Base-by-base conservation (phyloP, 2,797 vertebrate species). In the Jordanella pulchra region DNA sequence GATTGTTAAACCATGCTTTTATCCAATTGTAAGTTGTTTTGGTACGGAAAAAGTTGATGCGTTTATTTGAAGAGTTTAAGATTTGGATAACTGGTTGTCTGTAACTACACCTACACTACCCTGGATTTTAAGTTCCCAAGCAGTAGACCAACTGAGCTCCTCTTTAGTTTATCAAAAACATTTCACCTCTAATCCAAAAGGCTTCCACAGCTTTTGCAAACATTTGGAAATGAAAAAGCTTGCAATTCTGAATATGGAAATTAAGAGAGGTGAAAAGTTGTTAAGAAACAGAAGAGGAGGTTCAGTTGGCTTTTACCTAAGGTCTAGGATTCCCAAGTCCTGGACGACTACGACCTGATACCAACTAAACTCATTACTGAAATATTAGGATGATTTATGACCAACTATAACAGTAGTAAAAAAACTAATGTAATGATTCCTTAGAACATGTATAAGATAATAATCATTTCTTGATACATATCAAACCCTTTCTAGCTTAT, bases 1-100 rank as follows among this genome's bases (percentile, higher is more conserved):
- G 55, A 55, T 77, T 71, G 73, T 73, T 58, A 47, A 77, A 66
- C 25, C 45, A 54, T 21, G 53, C 58, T 50, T 73, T 65, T 44
- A 39, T 28, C 12, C 9, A 32, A n/a, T 21, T 35, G 25, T 5
- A 9, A 45, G 42, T 63, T 14, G 35, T 42, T 39, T 39, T 39
- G 18, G 11, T 25, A 25, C 7, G 60, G 17, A 39, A 21, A 48
- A 10, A 50, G 27, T 25, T 50, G 48, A 11, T 50, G 27, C 10
- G 7, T 66, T 32, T 10, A 14, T 30, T 30, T 48, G 47, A 11
- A 7, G 3, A 30, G 48, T 66, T 39, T 39, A 17, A 23, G 3
- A 27, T 54, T 54, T 27, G 3, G 12, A 27, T n/a, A 3, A 25
- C 4, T 27, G 3, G 25, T 53, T 15, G 5, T 25, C 13, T 39